A percentile compares a stretch with the other conserved stretches of the same genome.
Evolutionary conservation across 2,888 invertebrate genomes (phyloP).

Genomic region (Eupsilia transversa): DNA sequence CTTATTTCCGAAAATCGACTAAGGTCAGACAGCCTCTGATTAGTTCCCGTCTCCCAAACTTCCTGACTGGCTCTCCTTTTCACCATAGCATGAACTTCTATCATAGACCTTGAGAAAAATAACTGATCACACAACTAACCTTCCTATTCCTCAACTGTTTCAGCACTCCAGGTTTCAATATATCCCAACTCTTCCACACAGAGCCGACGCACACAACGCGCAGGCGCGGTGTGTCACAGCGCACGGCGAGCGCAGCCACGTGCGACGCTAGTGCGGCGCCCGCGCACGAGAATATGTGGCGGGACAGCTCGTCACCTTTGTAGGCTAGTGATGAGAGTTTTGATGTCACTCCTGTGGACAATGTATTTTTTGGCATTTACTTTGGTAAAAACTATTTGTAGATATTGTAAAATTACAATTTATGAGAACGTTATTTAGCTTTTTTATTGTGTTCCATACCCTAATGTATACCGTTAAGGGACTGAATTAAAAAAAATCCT

Average conservation of each 20-base stretch:
- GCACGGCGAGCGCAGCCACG: conserved; percentile 93
- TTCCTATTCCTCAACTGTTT: conserved; percentile 86
- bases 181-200: conserved; percentile 98
- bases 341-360: conserved; percentile 91
- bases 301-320: conserved; percentile 93
- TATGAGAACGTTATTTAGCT: background rate
- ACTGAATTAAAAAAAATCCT: background rate
- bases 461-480: too few species aligned
- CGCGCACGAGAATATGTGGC: conserved; percentile 92
- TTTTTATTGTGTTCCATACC: background rate
- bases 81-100: background rate
- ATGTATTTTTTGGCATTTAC: background rate
- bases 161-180: conserved; percentile 93
- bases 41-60: background rate
- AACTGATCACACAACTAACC: conserved; percentile 72
- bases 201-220: conserved; percentile 97
- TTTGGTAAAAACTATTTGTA: background rate
- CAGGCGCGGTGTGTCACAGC: conserved; percentile 92
- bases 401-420: background rate
- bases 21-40: background rate
- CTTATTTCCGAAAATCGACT: background rate
- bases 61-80: background rate
- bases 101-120: background rate
- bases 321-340: conserved; percentile 93
- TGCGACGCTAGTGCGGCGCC: conserved; percentile 92